Conservation (phyloP, 1,140 invertebrate species). For the Drosophila sucinea region DNA sequence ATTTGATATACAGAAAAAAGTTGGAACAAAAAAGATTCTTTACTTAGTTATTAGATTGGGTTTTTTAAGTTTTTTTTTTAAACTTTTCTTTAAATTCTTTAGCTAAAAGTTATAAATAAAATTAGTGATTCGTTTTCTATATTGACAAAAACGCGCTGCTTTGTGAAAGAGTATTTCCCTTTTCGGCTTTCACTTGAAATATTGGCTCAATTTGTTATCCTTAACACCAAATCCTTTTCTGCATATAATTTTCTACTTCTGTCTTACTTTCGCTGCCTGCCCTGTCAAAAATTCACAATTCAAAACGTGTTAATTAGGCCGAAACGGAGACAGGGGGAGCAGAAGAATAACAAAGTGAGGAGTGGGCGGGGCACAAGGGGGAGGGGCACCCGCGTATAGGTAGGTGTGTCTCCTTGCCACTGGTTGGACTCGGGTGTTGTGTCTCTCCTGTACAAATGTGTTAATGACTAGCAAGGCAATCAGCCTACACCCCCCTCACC, state of each 20-base stretch:
- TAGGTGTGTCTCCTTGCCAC: conserved; percentile 12
- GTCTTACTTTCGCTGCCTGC: conserved; percentile 17
- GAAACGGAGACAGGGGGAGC: not conserved
- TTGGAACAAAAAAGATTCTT: too few species aligned
- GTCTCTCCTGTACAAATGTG: conserved; percentile 63
- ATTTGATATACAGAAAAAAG: too few species aligned
- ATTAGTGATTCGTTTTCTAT: not conserved
- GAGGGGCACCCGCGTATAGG: conserved; percentile 29
- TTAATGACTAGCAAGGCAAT: conserved; percentile 61
- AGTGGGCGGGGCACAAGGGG: conserved; percentile 31
- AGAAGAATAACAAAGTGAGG: not conserved
- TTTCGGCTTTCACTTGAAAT: conserved; percentile 14
- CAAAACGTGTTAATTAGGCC: conserved; percentile 78
- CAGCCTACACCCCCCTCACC: not conserved
- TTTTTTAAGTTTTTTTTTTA: too few species aligned
- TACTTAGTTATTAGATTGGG: too few species aligned
- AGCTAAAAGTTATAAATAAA: too few species aligned
- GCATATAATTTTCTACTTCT: conserved; percentile 57
- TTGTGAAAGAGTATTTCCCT: conserved; percentile 13
- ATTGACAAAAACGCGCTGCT: not conserved
- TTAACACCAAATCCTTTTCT: conserved; percentile 66
- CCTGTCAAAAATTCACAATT: conserved; percentile 74
- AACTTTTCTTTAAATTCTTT: too few species aligned
- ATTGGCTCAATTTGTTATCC: conserved; percentile 55
- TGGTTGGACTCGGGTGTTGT: conserved; percentile 15